A percentile compares a stretch with the other conserved stretches of the same genome.
Evolutionary conservation across 2,113 vertebrate species (phyloP).

Genomic region (Thunnus thynnus): DNA sequence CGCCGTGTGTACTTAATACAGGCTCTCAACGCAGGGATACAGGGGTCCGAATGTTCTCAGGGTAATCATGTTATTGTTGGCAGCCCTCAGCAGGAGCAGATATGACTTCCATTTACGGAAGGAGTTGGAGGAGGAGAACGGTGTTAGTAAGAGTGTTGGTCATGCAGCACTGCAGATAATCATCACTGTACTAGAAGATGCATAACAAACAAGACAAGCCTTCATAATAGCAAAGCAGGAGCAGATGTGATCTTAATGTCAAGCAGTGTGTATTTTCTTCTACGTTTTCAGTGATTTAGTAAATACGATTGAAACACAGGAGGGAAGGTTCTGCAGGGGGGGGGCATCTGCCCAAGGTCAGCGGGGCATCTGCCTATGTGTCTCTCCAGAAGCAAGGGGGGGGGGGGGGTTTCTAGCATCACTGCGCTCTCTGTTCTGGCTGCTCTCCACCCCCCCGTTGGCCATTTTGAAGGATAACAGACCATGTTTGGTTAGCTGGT

Average conservation of each 20-base stretch:
- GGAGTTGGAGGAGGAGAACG: slow-evolving; percentile 39
- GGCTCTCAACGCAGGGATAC: slow-evolving; percentile 13
- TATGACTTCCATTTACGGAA: slow-evolving; percentile 50
- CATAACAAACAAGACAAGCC: slow-evolving; percentile 3
- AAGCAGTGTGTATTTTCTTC: too few species aligned
- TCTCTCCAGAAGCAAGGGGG: neutral
- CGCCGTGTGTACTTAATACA: slow-evolving; percentile 11
- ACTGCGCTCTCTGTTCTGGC: slow-evolving; percentile 31
- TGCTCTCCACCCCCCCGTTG: slow-evolving; percentile 11
- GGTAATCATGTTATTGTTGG: slow-evolving; percentile 63
- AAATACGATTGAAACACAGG: neutral
- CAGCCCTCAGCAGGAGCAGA: slow-evolving; percentile 52
- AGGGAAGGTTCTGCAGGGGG: slow-evolving; percentile 20
- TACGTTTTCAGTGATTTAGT: neutral
- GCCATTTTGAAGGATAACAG: slow-evolving; percentile 57
- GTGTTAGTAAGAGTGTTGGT: neutral
- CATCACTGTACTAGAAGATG: neutral
- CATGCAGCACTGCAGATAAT: slow-evolving; percentile 64
- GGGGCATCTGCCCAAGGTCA: slow-evolving; percentile 45
- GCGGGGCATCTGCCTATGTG: slow-evolving; percentile 22
- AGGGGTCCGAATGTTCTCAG: slow-evolving; percentile 56
- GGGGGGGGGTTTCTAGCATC: slow-evolving; percentile 37
- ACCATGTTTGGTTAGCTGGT: slow-evolving; percentile 70
- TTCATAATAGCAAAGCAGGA: neutral
- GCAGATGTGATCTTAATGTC: neutral